These are phyloP conservation scores for Pseudocheirus occidentalis DNA, from an alignment of 2,797 vertebrate genomes.

Conservation along the genomic window DNA sequence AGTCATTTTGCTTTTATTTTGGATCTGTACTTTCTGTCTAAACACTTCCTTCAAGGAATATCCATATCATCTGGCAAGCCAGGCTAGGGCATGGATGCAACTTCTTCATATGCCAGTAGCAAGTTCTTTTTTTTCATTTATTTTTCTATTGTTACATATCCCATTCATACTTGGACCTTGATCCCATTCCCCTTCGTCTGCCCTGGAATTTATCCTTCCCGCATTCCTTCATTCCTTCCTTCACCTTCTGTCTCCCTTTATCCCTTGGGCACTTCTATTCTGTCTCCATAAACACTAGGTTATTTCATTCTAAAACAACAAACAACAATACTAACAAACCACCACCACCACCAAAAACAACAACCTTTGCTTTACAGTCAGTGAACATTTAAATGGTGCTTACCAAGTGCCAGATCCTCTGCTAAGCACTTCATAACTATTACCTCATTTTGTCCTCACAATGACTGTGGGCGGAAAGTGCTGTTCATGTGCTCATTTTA, in stretches of 20 bases:
- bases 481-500: neutral
- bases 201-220: neutral
- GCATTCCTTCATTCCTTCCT: neutral
- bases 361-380: neutral
- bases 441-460: neutral
- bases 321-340: neutral
- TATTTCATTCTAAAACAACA: neutral
- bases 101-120: neutral
- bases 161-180: neutral
- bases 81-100: neutral
- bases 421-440: neutral
- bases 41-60: neutral
- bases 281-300: neutral
- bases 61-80: neutral
- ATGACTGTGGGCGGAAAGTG: neutral
- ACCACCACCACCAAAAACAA: neutral
- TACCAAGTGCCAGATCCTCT: neutral
- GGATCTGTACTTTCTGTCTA: neutral
- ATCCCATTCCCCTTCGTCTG: neutral
- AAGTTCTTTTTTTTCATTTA: no score
- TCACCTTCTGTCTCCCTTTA: neutral
- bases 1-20: neutral
- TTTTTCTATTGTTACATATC: neutral
- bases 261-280: no score
- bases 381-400: neutral